Conservation (phyloP, 1,140 invertebrate genomes). For the Drosophila micromelanica region DNA sequence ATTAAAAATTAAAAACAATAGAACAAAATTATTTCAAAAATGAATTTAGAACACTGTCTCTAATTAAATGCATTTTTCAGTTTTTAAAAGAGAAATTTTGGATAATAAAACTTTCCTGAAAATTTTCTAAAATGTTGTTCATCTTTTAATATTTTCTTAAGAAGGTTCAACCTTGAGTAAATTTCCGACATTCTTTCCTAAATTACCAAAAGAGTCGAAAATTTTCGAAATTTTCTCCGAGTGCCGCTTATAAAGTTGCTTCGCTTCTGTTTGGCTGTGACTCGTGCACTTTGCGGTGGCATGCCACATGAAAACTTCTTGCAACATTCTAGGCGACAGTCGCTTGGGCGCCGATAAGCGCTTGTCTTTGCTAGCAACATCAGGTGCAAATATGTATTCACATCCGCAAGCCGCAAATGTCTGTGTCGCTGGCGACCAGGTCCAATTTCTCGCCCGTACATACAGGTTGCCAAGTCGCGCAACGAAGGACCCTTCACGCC, state of each 20-base stretch:
- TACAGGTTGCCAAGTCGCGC: conserved; percentile 3
- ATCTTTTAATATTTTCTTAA: background rate
- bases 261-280: conserved; percentile 16
- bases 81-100: too few species aligned
- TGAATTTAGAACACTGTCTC: too few species aligned
- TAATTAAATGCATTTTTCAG: too few species aligned
- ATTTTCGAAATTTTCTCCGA: background rate
- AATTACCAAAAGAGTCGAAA: background rate
- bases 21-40: too few species aligned
- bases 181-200: background rate
- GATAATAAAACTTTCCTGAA: too few species aligned
- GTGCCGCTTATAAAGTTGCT: background rate
- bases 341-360: conserved; percentile 37
- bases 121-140: too few species aligned
- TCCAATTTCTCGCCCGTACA: conserved; percentile 19
- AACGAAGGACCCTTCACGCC: background rate
- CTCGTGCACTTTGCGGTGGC: conserved; percentile 59
- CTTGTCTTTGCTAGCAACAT: conserved; percentile 48
- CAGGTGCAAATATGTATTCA: conserved; percentile 17
- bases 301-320: conserved; percentile 38
- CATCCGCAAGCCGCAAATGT: conserved; percentile 41
- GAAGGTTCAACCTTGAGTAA: background rate
- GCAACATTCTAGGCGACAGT: conserved; percentile 30
- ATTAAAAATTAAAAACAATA: too few species aligned
- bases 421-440: conserved; percentile 15